Base-by-base conservation (phyloP, 1,140 invertebrate genomes). In the Drosophila kikkawai region DNA sequence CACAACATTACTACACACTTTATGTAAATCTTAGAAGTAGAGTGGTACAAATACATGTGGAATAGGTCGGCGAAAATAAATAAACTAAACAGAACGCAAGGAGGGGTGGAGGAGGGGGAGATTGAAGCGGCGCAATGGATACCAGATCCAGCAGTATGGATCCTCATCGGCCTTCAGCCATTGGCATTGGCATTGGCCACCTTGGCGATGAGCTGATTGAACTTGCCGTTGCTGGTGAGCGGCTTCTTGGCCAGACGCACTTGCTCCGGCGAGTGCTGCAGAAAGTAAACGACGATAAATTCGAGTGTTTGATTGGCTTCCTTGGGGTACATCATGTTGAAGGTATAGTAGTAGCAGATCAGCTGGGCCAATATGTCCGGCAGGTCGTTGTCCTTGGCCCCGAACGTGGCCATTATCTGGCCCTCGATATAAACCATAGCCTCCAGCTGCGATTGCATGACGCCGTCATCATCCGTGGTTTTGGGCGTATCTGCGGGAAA, bases 291-390 rank as follows among this genome's bases (percentile, higher is more conserved):
- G 79, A 86, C 86, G 50, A 91, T 86, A 91, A 91, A 91, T 91
- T 91, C 86, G 82, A 91, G 87, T 66, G 86, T 91, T 83, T 91
- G 86, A 78, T 91, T 91, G 76, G 86, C 87, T 80, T 91, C 86
- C 80, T 91, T 87, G 74, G 86, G 86, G 74, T 91, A 91, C 82
- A 91, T 91, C 87, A 91, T 91, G 77, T 91, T 91, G 44, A 91
- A 91, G 79, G 87, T 91, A 91, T 87, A 91, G 69, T 87, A 91
- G 82, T 91, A 90, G 85, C 85, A 90, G 41, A 90, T 67, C 58
- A 90, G 71, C 80, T 91, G 86, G 51, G 87, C 74, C 76, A 91
- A 74, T n/a, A 91, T 82, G 29, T 91, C 87, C 7, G 87, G 79
- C 57, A 91, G 70, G 47, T 82, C 75, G 17, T 19, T 57, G 63